phyloP scores from a whole-genome alignment of 2,797 vertebrate genomes.

The Anableps anableps region DNA sequence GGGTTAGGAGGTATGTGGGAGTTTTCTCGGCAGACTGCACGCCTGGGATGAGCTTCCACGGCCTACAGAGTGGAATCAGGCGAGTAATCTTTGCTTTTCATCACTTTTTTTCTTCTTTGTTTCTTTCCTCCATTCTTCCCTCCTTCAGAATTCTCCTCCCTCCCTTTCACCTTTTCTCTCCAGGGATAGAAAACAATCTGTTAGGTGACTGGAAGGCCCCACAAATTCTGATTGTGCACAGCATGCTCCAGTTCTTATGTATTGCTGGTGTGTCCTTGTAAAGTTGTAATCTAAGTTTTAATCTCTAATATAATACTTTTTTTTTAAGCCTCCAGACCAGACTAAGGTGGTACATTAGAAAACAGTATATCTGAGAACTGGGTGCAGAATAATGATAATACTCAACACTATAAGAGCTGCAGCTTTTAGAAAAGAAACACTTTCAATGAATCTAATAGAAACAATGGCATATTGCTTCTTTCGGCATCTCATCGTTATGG shows the following conservation, averaged over 20 bases:
- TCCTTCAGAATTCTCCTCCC: constrained; percentile 21
- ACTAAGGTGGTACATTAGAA: constrained; percentile 27
- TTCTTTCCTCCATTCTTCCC: constrained; percentile 22
- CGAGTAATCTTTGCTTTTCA: constrained; percentile 66
- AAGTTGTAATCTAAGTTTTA: constrained; percentile 53
- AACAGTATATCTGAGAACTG: constrained; percentile 29
- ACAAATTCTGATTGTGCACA: constrained; percentile 54
- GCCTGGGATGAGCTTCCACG: constrained; percentile 64
- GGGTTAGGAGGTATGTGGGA: constrained; percentile 58
- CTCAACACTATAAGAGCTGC: constrained; percentile 43
- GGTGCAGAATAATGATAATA: constrained; percentile 31
- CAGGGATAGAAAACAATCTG: constrained; percentile 61
- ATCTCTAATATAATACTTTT: constrained; percentile 30
- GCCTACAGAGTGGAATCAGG: constrained; percentile 49
- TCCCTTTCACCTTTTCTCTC: constrained; percentile 37
- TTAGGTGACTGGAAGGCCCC: constrained; percentile 51
- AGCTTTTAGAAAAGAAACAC: constrained; percentile 44
- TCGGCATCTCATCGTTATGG: constrained; percentile 11
- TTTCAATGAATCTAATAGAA: constrained; percentile 41
- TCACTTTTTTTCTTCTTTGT: constrained; percentile 22
- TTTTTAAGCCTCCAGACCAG: constrained; percentile 17
- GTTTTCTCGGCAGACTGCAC: constrained; percentile 65
- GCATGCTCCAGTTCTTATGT: constrained; percentile 50
- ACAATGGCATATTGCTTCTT: constrained; percentile 21
- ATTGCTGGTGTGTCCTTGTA: constrained; percentile 46